Percentiles rank a stretch among this genome's conserved stretches.
These are phyloP conservation scores for Cryptomyrus ogoouensis DNA, from an alignment of 2,113 vertebrate genomes.

Conservation along the genomic window DNA sequence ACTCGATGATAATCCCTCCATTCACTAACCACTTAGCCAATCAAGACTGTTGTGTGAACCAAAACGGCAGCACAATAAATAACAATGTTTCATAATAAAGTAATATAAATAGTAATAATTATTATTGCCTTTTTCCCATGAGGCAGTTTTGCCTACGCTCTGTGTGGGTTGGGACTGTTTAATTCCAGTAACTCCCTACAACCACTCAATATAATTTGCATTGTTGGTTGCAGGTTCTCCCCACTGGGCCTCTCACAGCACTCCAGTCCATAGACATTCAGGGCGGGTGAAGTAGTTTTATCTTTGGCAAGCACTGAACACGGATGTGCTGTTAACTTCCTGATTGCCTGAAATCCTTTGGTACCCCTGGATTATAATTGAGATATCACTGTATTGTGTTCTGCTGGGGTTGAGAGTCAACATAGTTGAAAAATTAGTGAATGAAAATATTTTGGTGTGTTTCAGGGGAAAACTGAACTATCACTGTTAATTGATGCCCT, in stretches of 20 bases:
- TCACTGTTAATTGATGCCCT: constrained; percentile 6
- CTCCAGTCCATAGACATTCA: not conserved
- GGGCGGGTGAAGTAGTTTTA: not conserved
- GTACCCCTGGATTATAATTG: not conserved
- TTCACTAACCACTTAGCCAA: not conserved
- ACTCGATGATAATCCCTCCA: not conserved
- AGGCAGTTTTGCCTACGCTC: not conserved
- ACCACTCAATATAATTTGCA: not conserved
- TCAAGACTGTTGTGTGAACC: not conserved
- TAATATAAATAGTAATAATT: not conserved
- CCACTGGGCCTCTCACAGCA: not conserved
- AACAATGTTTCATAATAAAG: not conserved
- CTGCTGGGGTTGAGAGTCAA: not conserved
- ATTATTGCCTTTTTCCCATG: not conserved
- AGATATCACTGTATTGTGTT: not conserved
- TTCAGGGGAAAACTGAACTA: not conserved
- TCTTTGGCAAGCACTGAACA: not conserved
- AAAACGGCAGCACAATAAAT: not conserved
- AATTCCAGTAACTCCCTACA: not conserved
- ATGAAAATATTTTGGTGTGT: constrained; percentile 11
- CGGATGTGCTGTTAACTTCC: not conserved
- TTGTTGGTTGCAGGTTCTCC: not conserved
- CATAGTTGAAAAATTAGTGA: not conserved
- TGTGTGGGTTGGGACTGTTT: not conserved
- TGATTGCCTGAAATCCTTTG: not conserved